Evolutionary conservation across 2,797 vertebrate species (phyloP).

Genomic region (Clarias platycephalus): DNA sequence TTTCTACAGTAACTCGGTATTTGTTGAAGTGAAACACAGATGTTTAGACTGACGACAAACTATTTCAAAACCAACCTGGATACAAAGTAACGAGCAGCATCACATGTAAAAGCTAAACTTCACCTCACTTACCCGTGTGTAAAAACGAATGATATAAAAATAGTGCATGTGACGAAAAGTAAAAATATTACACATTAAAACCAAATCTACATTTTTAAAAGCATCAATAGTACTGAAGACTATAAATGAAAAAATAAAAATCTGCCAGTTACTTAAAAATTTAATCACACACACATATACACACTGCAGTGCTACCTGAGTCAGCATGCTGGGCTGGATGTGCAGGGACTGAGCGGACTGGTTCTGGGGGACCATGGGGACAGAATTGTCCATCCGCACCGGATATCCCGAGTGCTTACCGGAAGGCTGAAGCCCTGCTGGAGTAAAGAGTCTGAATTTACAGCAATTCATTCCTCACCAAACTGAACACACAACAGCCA

Average conservation of each 20-base stretch:
- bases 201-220: not conserved
- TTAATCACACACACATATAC: not conserved
- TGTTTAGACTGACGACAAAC: not conserved
- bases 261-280: not conserved
- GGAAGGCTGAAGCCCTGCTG: constrained; percentile 86
- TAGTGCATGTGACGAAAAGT: not conserved
- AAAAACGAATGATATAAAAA: not conserved
- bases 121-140: not conserved
- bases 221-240: not conserved
- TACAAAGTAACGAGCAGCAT: not conserved
- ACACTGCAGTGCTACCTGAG: constrained; percentile 80
- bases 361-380: constrained; percentile 90
- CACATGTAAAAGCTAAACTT: not conserved
- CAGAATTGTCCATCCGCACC: constrained; percentile 93
- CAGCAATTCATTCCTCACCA: not conserved
- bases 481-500: not conserved
- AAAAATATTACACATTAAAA: not conserved
- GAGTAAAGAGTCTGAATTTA: constrained; percentile 26
- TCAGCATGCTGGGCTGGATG: constrained; percentile 92
- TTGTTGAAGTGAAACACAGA: not conserved
- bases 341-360: constrained; percentile 91
- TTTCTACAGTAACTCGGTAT: not conserved
- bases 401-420: constrained; percentile 91
- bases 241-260: not conserved
- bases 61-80: not conserved